Evolutionary conservation across 2,888 invertebrate species (phyloP), one percentile per base, ranked within the genome.

Genomic region (Napeogenes sylphis): DNA sequence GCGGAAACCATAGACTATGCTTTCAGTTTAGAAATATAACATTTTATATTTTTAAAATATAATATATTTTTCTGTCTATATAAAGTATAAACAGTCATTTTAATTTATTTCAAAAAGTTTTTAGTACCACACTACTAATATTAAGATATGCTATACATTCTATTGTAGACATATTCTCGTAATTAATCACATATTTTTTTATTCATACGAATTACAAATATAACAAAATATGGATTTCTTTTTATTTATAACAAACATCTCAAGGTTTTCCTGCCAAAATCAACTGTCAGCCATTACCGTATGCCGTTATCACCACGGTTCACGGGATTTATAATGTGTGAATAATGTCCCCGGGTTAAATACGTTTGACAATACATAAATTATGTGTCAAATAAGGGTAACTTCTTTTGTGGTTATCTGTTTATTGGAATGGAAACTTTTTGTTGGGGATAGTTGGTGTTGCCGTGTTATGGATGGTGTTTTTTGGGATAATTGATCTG

Each of bases 311-410:
- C 88, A 75, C 72, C 72, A 78, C 87, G 86, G 82, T 83, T 78
- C 78, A 80, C 77, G 76, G 85, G 86, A 86, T 88, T 89, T 90
- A 89, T 88, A 88, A 90, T 87, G 84, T 85, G 88, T 88, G 88
- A 90, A 86, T 88, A 89, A 90, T 85, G 84, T 77, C 77, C 74
- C 71, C 71, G 77, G 82, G 83, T 84, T 88, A 87, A 88, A 88
- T 87, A 88, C 84, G 81, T 76, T 77, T 83, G 87, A 85, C 87
- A 87, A 87, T 85, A 88, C 85, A 87, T 88, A 88, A 87, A 88
- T 89, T 89, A 89, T 83, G 80, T 76, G 81, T 75, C 75, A 75
- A 76, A 75, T 75, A 75, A 73, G 80, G 79, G 77, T 71, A 72
- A 67, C 58, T 68, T 73, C 74, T 76, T 80, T 80, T 78, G 80